Conservation (phyloP, 2,113 vertebrate species). For the Carassius auratus region DNA sequence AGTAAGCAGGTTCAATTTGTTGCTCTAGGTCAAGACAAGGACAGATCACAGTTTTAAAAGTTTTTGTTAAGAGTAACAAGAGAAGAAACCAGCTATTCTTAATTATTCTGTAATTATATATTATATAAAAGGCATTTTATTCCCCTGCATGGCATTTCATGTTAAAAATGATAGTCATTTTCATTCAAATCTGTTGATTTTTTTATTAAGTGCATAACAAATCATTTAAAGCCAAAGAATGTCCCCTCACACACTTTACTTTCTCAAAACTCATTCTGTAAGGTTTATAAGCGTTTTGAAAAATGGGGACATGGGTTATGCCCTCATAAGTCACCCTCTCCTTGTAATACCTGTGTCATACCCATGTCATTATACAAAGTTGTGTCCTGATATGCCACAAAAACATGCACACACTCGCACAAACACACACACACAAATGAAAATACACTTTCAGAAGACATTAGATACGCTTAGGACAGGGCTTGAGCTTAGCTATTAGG, state of each 20-base stretch:
- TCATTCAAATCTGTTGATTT: neutral
- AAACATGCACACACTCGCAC: neutral
- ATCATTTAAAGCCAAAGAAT: neutral
- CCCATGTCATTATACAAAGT: too few relatives aligned
- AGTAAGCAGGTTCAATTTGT: neutral
- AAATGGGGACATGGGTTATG: too few relatives aligned
- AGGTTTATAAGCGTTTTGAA: too few relatives aligned
- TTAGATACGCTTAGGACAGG: conserved; percentile 1
- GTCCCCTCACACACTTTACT: too few relatives aligned
- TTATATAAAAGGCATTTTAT: too few relatives aligned
- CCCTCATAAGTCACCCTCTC: too few relatives aligned
- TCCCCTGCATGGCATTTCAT: too few relatives aligned
- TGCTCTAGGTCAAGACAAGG: neutral
- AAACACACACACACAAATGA: neutral
- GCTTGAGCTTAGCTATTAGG: neutral
- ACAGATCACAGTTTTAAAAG: neutral
- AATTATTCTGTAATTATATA: neutral
- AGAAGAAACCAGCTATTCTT: neutral
- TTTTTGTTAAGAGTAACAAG: neutral
- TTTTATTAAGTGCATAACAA: neutral
- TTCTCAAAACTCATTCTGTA: too few relatives aligned
- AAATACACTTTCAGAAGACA: neutral
- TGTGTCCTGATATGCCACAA: too few relatives aligned
- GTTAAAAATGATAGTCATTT: neutral
- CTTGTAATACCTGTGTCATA: too few relatives aligned